These are phyloP conservation scores for Labeo catla DNA, from an alignment of 2,113 vertebrate species.

Conservation along the genomic window DNA sequence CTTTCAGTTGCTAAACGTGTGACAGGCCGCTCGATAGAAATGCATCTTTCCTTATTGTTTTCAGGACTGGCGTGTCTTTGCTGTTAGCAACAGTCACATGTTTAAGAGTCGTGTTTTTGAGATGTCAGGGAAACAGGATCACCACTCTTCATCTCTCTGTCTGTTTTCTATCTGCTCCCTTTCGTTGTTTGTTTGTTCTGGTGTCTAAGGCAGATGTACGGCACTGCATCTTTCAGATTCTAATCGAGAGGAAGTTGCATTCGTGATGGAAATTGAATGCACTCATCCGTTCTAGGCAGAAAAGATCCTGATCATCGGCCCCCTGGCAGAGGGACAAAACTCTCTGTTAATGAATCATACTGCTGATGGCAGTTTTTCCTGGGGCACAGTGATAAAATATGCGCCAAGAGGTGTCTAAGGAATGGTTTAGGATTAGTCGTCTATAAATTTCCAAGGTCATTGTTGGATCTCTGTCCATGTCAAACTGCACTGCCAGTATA, in stretches of 20 bases:
- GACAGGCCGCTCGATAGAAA: neutral
- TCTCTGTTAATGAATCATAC: neutral
- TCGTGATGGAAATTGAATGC: neutral
- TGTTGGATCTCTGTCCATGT: neutral
- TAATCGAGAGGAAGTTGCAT: constrained; percentile 9
- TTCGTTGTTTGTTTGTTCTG: constrained; percentile 44
- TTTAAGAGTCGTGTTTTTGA: constrained; percentile 17
- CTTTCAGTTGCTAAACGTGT: neutral
- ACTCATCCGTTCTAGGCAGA: neutral
- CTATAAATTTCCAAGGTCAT: neutral
- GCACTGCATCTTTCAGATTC: neutral
- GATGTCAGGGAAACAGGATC: constrained; percentile 43
- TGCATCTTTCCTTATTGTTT: constrained; percentile 17
- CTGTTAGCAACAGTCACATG: constrained; percentile 12
- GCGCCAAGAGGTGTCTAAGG: neutral
- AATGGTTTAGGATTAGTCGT: neutral
- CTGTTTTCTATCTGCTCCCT: constrained; percentile 17
- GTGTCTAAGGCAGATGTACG: constrained; percentile 41
- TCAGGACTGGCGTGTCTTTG: constrained; percentile 3
- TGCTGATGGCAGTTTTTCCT: neutral
- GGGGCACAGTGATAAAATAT: neutral
- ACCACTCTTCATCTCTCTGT: neutral
- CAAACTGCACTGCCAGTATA: neutral
- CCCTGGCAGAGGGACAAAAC: neutral
- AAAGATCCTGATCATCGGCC: neutral